Evolutionary conservation across 2,888 invertebrate genomes (phyloP).

Genomic region (Protonemura montana): DNA sequence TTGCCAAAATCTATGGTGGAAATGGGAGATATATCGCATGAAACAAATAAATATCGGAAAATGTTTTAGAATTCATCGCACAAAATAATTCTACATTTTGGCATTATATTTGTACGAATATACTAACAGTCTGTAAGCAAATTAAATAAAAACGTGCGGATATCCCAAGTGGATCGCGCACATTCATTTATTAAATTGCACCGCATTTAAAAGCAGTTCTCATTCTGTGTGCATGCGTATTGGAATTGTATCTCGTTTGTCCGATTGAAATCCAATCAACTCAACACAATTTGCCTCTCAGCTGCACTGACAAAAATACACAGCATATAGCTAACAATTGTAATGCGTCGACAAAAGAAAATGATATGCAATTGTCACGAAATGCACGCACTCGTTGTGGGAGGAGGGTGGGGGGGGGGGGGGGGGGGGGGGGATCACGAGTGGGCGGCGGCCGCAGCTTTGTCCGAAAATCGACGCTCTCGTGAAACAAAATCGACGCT

Average conservation of each 20-base stretch:
- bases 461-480: neutral
- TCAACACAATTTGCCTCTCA: neutral
- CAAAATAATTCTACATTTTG: neutral
- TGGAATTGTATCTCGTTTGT: neutral
- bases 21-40: neutral
- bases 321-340: neutral
- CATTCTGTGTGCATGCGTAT: neutral
- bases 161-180: neutral
- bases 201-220: neutral
- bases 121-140: neutral
- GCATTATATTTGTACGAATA: too few species aligned
- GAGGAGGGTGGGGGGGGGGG: too few species aligned
- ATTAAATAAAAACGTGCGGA: neutral
- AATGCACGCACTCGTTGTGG: neutral
- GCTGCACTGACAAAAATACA: neutral
- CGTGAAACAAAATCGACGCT: conserved; percentile 9
- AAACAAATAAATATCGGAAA: neutral
- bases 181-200: neutral
- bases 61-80: neutral
- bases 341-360: neutral
- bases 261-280: neutral
- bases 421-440: neutral
- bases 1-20: too few species aligned
- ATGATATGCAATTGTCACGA: neutral
- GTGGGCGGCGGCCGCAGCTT: neutral